phyloP scores from a whole-genome alignment of 2,797 vertebrate genomes.

The Enteromius anoplus region DNA sequence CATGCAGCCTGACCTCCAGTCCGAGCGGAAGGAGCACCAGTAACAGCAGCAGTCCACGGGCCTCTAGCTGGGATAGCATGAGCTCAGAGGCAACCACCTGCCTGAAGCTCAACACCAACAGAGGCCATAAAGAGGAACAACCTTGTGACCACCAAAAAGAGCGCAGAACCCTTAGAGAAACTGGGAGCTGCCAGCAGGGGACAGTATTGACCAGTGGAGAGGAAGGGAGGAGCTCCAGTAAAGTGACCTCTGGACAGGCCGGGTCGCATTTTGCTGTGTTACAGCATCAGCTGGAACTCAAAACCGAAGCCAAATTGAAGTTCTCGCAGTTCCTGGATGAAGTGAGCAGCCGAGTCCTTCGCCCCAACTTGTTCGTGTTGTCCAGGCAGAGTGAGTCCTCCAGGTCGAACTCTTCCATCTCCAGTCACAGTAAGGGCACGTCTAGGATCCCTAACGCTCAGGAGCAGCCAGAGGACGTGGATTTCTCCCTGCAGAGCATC shows the following conservation, averaged over 20 bases:
- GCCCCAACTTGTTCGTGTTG: slow-evolving; percentile 78
- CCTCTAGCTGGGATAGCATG: slow-evolving; percentile 19
- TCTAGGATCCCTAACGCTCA: slow-evolving; percentile 1
- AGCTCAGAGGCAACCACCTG: slow-evolving; percentile 39
- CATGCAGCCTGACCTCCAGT: slow-evolving; percentile 54
- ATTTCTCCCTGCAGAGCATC: not conserved
- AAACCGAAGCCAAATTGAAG: slow-evolving; percentile 78
- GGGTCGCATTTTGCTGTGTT: slow-evolving; percentile 59
- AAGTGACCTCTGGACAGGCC: slow-evolving; percentile 53
- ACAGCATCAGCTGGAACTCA: slow-evolving; percentile 68
- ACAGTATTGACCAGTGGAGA: slow-evolving; percentile 48
- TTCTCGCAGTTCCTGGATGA: slow-evolving; percentile 91
- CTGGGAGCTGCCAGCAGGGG: slow-evolving; percentile 56
- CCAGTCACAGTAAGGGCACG: slow-evolving; percentile 54
- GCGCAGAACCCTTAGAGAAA: not conserved
- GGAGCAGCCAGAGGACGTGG: not conserved
- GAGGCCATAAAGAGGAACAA: not conserved
- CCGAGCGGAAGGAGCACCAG: slow-evolving; percentile 27
- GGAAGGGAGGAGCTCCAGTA: slow-evolving; percentile 12
- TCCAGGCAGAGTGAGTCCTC: slow-evolving; percentile 25
- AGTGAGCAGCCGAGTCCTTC: slow-evolving; percentile 81
- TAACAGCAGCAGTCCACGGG: slow-evolving; percentile 6
- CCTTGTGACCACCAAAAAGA: not conserved
- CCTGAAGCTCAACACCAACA: slow-evolving; percentile 13
- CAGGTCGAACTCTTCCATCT: slow-evolving; percentile 12